Evolutionary conservation across 2,888 invertebrate species (phyloP).

Genomic region (Vesta saturnalis): DNA sequence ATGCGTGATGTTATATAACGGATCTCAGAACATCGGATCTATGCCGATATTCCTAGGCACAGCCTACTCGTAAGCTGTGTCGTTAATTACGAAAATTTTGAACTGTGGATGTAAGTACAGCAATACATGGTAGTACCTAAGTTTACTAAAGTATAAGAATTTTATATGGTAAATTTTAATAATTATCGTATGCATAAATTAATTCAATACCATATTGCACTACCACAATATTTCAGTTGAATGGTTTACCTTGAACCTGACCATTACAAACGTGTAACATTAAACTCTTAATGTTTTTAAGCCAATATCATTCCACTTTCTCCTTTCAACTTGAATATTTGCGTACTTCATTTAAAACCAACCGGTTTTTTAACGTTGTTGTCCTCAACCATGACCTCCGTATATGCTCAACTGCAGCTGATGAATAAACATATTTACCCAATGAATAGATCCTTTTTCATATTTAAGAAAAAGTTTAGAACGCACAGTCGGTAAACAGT

Average conservation of each 20-base stretch:
- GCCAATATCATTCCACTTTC: constrained; percentile 19
- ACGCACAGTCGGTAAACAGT: background rate
- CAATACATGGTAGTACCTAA: no score
- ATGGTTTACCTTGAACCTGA: constrained; percentile 34
- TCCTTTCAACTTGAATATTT: constrained; percentile 17
- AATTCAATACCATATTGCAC: no score
- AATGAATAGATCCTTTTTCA: background rate
- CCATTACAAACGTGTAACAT: constrained; percentile 4
- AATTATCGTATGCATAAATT: no score
- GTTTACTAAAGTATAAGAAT: no score
- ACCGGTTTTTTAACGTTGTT: constrained; percentile 25
- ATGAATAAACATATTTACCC: background rate
- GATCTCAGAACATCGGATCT: no score
- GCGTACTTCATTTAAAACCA: constrained; percentile 9
- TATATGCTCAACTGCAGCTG: constrained; percentile 17
- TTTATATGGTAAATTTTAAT: no score
- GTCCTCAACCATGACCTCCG: constrained; percentile 34
- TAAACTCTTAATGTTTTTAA: background rate
- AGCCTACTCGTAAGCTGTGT: no score
- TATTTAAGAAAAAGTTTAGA: background rate
- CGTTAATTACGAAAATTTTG: no score
- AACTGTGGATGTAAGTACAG: no score
- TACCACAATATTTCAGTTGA: background rate
- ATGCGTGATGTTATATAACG: no score
- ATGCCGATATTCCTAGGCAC: no score